Base-by-base conservation (phyloP, 2,888 invertebrate genomes). In the Melanostoma mellinum region DNA sequence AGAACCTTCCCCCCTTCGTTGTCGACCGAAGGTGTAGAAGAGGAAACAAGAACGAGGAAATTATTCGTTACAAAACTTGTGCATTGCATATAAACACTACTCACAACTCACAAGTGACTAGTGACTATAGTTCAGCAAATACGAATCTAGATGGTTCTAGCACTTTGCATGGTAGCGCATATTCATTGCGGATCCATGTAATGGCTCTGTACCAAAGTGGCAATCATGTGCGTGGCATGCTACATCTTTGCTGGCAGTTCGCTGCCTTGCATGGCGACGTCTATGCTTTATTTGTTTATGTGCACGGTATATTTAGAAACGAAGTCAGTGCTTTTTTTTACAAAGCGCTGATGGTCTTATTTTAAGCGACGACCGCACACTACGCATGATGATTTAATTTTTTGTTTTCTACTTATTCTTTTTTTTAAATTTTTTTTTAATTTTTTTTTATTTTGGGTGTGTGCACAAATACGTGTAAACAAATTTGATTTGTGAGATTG, bases 221-320 rank as follows among this genome's bases (percentile, higher is more conserved):
- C 78, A 69, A 74, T 78, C 61, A 69, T 58, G 61, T 53, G 10
- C 40, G 60, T 60, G 55, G 48, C 60, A 48, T 46, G 42, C 50
- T 60, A 60, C 58, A 71, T 48, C 74, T 67, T 67, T 55, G 60
- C 81, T 77, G 68, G 72, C 71, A 77, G 81, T 73, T 78, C 56
- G 78, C 69, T 71, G 82, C 74, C 78, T 73, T 78, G 78, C 74
- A 78, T 78, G 53, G 63, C 63, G 36, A 56, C 63, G 40, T 55
- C 48, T 38, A 61, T 67, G 65, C 55, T 82, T 74, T 78, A 84
- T 84, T 84, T 84, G 82, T 84, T 84, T 84, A 84, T 78, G 82
- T 71, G 63, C 67, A 44, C 73, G 73, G 69, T 78, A 69, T 78
- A 84, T 84, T 78, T 84, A 84, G 78, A 84, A 84, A 84, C 69